Evolutionary conservation across 2,113 vertebrate genomes (phyloP), one percentile per base, ranked within the genome.

Genomic region (Periophthalmodon schlosseri): DNA sequence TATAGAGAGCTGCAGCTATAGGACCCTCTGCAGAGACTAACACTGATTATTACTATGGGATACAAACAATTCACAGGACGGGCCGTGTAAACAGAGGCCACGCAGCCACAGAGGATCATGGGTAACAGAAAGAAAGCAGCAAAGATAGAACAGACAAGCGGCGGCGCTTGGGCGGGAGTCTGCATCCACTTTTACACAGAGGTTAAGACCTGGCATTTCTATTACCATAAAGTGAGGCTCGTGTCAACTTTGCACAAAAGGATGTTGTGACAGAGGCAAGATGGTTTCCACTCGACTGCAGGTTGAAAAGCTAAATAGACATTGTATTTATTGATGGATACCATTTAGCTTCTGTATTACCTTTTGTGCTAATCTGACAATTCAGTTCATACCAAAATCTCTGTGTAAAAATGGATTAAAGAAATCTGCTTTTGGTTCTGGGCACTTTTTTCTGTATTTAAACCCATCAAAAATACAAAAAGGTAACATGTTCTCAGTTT

Each of bases 101-200:
- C 78, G 84, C 72, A 85, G 84, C 82, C 84, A 82, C 80, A 82
- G 81, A 85, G 73, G 72, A 90, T 78, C 81, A 82, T 82, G 82
- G 86, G 88, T 89, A 92, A 90, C 88, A 91, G 88, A 91, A 81
- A 86, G 81, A 79, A 87, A 91, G 89, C 89, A 89, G 90, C 89
- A 85, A 84, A 79, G 75, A 74, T 63, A 64, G 73, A 71, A 84
- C 76, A 74, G 77, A 77, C 65, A 72, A 49, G 63, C 73, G 74
- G 64, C 52, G 44, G 68, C 36, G 68, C 63, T 70, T 34, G 68
- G 60, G 36, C 28, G 73, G 74, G 72, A 69, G 58, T 12, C 16
- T 52, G 68, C 46, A 61, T 18, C 33, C 63, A 18, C 34, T 39
- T 65, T 65, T 39, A 65, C 63, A 65, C 34, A 36, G 63, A 65